phyloP scores from a whole-genome alignment of 2,888 invertebrate species.

The Elmis aenea region DNA sequence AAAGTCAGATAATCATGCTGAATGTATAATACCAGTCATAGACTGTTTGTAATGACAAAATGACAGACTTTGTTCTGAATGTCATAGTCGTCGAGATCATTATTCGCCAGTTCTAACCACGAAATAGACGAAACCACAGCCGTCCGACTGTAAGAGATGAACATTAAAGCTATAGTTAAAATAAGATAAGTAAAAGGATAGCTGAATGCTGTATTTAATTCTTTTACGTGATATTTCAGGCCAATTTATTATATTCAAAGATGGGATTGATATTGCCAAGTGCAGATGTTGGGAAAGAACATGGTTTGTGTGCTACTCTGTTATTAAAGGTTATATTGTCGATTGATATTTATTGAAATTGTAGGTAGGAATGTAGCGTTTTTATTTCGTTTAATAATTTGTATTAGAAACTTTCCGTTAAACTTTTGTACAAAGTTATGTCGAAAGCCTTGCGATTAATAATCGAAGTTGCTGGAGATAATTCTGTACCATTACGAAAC shows the following conservation, averaged over 20 bases:
- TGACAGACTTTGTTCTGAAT: slow-evolving; percentile 44
- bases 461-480: too few relatives aligned
- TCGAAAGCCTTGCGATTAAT: too few relatives aligned
- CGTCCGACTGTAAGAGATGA: slow-evolving; percentile 37
- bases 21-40: slow-evolving; percentile 45
- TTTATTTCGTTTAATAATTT: slow-evolving; percentile 16
- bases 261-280: slow-evolving; percentile 35
- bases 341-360: slow-evolving; percentile 40
- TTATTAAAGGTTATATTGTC: slow-evolving; percentile 35
- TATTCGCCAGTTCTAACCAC: neutral
- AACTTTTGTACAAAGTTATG: too few relatives aligned
- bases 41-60: slow-evolving; percentile 47
- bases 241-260: slow-evolving; percentile 45
- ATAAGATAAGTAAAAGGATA: slow-evolving; percentile 49
- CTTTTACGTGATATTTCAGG: slow-evolving; percentile 48
- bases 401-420: slow-evolving; percentile 9
- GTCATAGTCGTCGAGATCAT: slow-evolving; percentile 33
- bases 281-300: slow-evolving; percentile 18
- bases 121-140: slow-evolving; percentile 1
- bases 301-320: slow-evolving; percentile 27
- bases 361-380: slow-evolving; percentile 31
- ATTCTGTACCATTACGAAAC: too few relatives aligned
- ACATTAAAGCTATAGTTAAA: slow-evolving; percentile 47
- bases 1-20: slow-evolving; percentile 32
- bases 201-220: slow-evolving; percentile 47